Evolutionary conservation across 2,797 vertebrate species (phyloP).

Genomic region (Spondyliosoma cantharus): DNA sequence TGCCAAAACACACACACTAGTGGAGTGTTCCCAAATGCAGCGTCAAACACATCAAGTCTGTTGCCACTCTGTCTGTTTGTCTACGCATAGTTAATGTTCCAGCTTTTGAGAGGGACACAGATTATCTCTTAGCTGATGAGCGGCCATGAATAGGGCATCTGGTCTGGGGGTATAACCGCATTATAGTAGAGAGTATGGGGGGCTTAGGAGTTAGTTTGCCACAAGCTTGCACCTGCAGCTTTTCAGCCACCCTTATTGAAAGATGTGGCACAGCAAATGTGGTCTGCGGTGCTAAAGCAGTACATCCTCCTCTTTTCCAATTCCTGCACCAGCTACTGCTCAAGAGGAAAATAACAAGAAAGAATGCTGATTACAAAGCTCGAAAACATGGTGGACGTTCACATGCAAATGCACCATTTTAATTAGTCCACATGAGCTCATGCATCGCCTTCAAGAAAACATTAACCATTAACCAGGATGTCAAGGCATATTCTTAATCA

Average conservation of each 20-base stretch:
- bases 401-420: not conserved
- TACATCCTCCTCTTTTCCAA: slow-evolving; percentile 15
- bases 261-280: slow-evolving; percentile 57
- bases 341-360: slow-evolving; percentile 17
- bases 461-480: not conserved
- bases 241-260: slow-evolving; percentile 59
- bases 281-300: slow-evolving; percentile 30
- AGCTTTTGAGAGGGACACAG: slow-evolving; percentile 51
- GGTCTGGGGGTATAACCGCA: slow-evolving; percentile 41
- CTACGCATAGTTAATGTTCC: slow-evolving; percentile 51
- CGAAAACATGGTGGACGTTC: not conserved
- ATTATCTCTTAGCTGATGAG: slow-evolving; percentile 62
- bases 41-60: slow-evolving; percentile 19
- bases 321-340: slow-evolving; percentile 7
- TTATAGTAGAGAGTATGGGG: slow-evolving; percentile 22
- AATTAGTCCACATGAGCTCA: slow-evolving; percentile 2
- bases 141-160: slow-evolving; percentile 64
- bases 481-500: slow-evolving; percentile 8
- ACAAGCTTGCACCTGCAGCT: slow-evolving; percentile 75
- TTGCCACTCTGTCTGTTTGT: slow-evolving; percentile 33
- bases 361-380: not conserved
- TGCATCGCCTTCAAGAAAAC: not conserved
- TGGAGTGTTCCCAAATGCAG: slow-evolving; percentile 13
- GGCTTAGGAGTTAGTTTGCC: slow-evolving; percentile 45
- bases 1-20: slow-evolving; percentile 15